phyloP scores from a whole-genome alignment of 2,888 invertebrate species.

The Campoplex nolae region DNA sequence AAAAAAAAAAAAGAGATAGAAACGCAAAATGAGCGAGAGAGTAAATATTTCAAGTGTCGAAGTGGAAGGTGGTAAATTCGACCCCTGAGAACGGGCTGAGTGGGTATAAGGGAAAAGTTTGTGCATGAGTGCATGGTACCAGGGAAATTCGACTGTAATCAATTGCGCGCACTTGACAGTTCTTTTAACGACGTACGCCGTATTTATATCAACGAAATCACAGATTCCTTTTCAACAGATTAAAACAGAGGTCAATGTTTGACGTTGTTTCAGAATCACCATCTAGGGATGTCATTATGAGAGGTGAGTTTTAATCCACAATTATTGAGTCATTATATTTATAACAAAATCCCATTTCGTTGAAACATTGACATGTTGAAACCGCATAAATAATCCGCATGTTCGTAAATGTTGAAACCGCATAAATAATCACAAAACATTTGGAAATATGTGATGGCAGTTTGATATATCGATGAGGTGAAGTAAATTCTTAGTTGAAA shows the following conservation, averaged over 20 bases:
- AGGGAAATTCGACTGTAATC: neutral
- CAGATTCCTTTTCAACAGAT: neutral
- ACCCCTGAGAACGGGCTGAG: neutral
- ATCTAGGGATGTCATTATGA: slow-evolving; percentile 82
- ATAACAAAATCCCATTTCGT: neutral
- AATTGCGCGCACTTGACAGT: neutral
- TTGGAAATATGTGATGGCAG: neutral
- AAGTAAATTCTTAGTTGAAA: neutral
- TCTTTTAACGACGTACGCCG: neutral
- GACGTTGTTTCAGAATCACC: slow-evolving; percentile 77
- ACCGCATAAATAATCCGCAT: neutral
- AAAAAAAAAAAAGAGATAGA: neutral
- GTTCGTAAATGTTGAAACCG: neutral
- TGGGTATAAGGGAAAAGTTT: neutral
- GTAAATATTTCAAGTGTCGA: neutral
- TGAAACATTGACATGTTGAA: neutral
- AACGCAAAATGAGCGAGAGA: neutral
- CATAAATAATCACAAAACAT: neutral
- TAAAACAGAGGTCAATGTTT: slow-evolving; percentile 52
- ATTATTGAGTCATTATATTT: neutral
- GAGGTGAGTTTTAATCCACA: slow-evolving; percentile 76
- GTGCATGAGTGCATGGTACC: neutral
- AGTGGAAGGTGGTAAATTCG: neutral
- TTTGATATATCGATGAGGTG: neutral
- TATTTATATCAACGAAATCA: neutral